Percentiles rank a stretch among this genome's conserved stretches.
These are phyloP conservation scores for Setophaga petechia DNA, from an alignment of 2,113 vertebrate genomes.

Conservation along the genomic window DNA sequence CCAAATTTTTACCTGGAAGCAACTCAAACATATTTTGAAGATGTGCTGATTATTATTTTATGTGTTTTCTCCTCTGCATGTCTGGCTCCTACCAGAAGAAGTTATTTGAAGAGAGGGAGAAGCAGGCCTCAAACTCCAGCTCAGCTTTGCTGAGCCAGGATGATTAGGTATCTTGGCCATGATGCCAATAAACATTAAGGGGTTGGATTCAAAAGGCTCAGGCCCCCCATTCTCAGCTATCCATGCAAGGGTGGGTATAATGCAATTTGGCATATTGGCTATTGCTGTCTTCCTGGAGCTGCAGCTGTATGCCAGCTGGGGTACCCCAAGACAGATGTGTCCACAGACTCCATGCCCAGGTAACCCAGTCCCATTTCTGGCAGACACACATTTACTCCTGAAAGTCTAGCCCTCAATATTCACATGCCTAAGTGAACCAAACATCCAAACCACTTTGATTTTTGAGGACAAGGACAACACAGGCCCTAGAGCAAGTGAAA, in stretches of 20 bases:
- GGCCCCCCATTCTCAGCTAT: background rate
- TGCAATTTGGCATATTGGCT: background rate
- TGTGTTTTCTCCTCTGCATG: background rate
- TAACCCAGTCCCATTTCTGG: background rate
- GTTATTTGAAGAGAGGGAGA: background rate
- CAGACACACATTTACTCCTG: background rate
- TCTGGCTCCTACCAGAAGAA: background rate
- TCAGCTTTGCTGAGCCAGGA: background rate
- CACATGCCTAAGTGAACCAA: background rate
- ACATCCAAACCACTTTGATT: background rate
- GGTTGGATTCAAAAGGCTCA: background rate
- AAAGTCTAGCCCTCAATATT: background rate
- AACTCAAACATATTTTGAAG: slow-evolving; percentile 5
- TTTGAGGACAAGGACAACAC: background rate
- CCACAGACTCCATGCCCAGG: background rate
- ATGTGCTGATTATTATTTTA: background rate
- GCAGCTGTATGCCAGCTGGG: background rate
- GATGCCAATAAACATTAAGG: background rate
- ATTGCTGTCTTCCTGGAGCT: background rate
- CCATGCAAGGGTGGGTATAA: background rate
- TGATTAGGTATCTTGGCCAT: accelerated
- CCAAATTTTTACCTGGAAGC: background rate
- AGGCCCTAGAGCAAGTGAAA: background rate
- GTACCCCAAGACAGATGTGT: background rate
- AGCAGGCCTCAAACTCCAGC: background rate